Evolutionary conservation across 1,140 invertebrate genomes (phyloP).

Genomic region (Scaptomyza graminum): DNA sequence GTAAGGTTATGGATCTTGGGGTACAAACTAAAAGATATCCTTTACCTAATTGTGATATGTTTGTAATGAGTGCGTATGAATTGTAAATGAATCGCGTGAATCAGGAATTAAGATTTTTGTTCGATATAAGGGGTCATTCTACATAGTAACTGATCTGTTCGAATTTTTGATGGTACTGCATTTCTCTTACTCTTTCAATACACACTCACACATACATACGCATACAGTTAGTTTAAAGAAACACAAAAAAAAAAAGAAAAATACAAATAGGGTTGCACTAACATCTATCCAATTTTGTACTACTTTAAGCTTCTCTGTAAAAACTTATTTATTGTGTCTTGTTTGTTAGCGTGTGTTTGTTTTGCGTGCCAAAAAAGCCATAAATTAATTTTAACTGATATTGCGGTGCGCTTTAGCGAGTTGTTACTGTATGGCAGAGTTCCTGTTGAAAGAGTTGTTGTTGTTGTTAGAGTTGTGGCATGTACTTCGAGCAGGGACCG

Average conservation of each 20-base stretch:
- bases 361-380: conserved; percentile 66
- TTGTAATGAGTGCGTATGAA: conserved; percentile 19
- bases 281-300: conserved; percentile 46
- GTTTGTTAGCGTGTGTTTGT: conserved; percentile 42
- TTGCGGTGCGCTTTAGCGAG: conserved; percentile 68
- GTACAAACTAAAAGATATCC: neutral
- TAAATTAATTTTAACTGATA: conserved; percentile 60
- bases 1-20: conserved; percentile 31
- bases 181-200: conserved; percentile 31
- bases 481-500: conserved; percentile 9
- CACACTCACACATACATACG: conserved; percentile 40
- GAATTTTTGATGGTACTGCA: conserved; percentile 51
- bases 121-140: conserved; percentile 11
- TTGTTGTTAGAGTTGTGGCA: neutral
- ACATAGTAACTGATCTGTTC: conserved; percentile 19
- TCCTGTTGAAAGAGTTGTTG: conserved; percentile 31
- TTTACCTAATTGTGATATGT: neutral
- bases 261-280: conserved; percentile 30
- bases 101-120: conserved; percentile 4
- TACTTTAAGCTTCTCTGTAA: conserved; percentile 33
- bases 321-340: conserved; percentile 24
- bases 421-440: conserved; percentile 58
- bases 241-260: conserved; percentile 10
- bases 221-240: conserved; percentile 4
- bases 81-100: neutral